Evolutionary conservation across 2,113 vertebrate species (phyloP).

Genomic region (Sus scrofa): DNA sequence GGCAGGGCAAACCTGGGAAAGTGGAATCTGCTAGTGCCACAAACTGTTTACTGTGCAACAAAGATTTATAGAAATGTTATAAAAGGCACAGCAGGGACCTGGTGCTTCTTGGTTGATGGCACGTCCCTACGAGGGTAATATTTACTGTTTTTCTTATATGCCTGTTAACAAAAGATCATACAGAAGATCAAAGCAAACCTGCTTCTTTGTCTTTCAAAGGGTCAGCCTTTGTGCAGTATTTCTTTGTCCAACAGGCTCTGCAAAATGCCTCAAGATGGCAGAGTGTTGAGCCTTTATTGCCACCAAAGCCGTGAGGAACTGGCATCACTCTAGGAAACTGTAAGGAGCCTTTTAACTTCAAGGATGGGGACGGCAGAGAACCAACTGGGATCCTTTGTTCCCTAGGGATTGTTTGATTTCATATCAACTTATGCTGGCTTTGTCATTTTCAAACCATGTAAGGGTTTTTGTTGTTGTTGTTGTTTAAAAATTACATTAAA

Average conservation of each 20-base stretch:
- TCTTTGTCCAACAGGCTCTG: background rate
- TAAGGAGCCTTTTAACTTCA: background rate
- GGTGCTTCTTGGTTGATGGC: background rate
- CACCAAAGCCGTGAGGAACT: background rate
- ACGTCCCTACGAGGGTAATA: background rate
- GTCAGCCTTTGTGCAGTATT: background rate
- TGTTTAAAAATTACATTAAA: conserved; percentile 30
- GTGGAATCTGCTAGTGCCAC: background rate
- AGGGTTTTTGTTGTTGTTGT: no score
- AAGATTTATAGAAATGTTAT: conserved; percentile 60
- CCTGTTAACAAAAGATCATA: conserved; percentile 39
- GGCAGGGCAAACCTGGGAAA: conserved; percentile 2
- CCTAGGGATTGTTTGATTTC: background rate
- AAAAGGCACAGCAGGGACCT: conserved; percentile 56
- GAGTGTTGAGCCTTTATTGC: background rate
- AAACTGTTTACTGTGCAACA: background rate
- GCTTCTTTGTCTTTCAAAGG: conserved; percentile 55
- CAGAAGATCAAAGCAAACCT: conserved; percentile 71
- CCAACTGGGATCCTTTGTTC: conserved; percentile 38
- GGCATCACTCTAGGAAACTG: background rate
- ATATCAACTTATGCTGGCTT: background rate
- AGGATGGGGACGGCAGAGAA: background rate
- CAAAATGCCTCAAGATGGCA: background rate
- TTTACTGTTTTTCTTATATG: conserved; percentile 38
- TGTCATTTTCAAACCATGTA: conserved; percentile 27